Evolutionary conservation across 1,140 invertebrate species (phyloP).

Genomic region (Drosophila subobscura): DNA sequence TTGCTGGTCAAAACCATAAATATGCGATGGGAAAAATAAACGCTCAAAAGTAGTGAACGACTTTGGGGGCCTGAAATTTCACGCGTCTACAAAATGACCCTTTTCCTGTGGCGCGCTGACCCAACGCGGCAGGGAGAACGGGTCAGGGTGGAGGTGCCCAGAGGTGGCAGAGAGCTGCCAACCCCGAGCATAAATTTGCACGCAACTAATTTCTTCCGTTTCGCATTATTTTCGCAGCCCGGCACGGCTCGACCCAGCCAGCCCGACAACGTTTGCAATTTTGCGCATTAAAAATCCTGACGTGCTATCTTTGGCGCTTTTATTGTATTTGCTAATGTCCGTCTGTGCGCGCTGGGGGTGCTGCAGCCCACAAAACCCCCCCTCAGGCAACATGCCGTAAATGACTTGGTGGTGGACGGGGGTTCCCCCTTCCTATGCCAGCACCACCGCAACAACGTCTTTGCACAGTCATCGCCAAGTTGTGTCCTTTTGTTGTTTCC

Average conservation of each 20-base stretch:
- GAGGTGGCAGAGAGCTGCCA: constrained; percentile 23
- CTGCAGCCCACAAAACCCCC: neutral
- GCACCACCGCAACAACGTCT: constrained; percentile 40
- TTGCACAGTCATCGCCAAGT: constrained; percentile 58
- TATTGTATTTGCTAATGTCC: constrained; percentile 81
- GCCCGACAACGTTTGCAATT: constrained; percentile 72
- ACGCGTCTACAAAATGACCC: constrained; percentile 77
- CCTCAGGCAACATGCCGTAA: constrained; percentile 52
- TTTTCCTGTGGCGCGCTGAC: constrained; percentile 61
- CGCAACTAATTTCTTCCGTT: constrained; percentile 82
- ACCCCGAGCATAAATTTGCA: constrained; percentile 76
- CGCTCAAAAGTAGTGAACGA: constrained; percentile 10
- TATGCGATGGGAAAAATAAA: constrained; percentile 38
- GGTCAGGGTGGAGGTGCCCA: neutral
- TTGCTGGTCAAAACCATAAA: constrained; percentile 24
- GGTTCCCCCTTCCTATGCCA: constrained; percentile 6
- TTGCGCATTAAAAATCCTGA: constrained; percentile 81
- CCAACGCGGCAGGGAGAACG: constrained; percentile 8
- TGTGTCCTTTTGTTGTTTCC: constrained; percentile 79
- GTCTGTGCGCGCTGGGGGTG: constrained; percentile 39
- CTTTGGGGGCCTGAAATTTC: constrained; percentile 61
- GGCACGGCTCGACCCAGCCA: constrained; percentile 16
- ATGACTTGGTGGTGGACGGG: constrained; percentile 69
- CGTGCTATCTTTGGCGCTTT: constrained; percentile 81
- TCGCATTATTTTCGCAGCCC: constrained; percentile 79